phyloP scores from a whole-genome alignment of 2,797 vertebrate genomes.

The Girardinus metallicus region DNA sequence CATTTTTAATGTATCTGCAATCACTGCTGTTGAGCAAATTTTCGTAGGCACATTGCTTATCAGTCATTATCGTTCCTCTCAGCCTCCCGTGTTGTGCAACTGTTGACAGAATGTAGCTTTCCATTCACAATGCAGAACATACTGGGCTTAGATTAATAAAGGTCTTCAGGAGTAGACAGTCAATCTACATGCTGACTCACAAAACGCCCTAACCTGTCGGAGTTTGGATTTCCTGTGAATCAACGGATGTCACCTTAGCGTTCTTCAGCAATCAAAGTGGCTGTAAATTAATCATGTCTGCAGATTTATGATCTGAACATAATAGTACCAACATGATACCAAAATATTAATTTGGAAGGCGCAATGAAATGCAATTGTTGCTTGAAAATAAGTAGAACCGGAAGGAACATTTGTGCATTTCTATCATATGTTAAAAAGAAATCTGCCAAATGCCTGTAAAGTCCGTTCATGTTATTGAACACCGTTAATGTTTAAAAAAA shows the following conservation, averaged over 20 bases:
- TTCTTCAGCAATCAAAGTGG: background rate
- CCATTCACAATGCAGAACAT: background rate
- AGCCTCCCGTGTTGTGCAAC: conserved; percentile 18
- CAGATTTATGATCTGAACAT: background rate
- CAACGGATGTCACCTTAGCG: background rate
- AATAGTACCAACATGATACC: background rate
- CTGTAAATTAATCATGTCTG: background rate
- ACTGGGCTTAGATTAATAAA: background rate
- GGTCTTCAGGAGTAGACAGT: conserved; percentile 3
- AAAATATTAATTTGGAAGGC: background rate
- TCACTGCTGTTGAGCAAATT: conserved; percentile 15
- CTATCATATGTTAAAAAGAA: too few species aligned
- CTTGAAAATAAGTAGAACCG: background rate
- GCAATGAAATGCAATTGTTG: background rate
- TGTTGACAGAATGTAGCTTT: conserved; percentile 26
- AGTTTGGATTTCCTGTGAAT: background rate
- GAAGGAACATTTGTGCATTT: too few species aligned
- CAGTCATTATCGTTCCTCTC: background rate
- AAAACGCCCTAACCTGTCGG: background rate
- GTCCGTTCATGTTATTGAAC: background rate
- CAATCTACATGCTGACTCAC: conserved; percentile 6
- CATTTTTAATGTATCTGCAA: background rate
- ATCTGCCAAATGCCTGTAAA: background rate
- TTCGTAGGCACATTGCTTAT: conserved; percentile 17
- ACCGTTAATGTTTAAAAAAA: too few species aligned